Percentiles rank a stretch among this genome's conserved stretches.
Conservation (phyloP, 1,140 invertebrate genomes). For the Meloidogyne exigua region DNA sequence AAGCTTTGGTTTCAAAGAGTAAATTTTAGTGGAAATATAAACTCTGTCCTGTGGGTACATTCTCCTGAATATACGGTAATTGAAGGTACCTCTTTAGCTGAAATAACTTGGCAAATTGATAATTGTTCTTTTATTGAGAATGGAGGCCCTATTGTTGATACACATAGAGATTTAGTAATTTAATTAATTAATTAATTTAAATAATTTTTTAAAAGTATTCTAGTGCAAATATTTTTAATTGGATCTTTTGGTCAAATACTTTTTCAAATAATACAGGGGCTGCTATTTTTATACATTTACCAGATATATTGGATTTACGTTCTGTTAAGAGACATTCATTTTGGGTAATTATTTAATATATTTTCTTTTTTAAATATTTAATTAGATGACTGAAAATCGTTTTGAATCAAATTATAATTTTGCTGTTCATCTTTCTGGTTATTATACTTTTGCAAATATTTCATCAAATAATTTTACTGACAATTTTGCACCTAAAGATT, state of each 20-base stretch:
- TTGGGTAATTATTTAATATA: slow-evolving; percentile 69
- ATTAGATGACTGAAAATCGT: slow-evolving; percentile 59
- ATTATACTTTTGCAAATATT: slow-evolving; percentile 78
- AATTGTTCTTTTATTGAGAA: slow-evolving; percentile 74
- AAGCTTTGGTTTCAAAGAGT: slow-evolving; percentile 64
- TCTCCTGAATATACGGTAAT: slow-evolving; percentile 64
- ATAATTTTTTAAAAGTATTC: slow-evolving; percentile 67
- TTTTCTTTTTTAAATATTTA: background rate
- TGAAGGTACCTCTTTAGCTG: slow-evolving; percentile 64
- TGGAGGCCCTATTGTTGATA: slow-evolving; percentile 76
- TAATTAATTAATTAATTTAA: background rate
- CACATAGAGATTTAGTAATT: slow-evolving; percentile 76
- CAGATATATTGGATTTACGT: slow-evolving; percentile 90
- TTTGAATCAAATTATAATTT: slow-evolving; percentile 77
- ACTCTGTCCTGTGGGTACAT: slow-evolving; percentile 63
- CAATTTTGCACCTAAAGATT: slow-evolving; percentile 69
- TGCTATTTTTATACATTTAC: slow-evolving; percentile 80
- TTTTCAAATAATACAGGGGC: slow-evolving; percentile 79
- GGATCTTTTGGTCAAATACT: slow-evolving; percentile 81
- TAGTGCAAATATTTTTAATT: slow-evolving; percentile 91
- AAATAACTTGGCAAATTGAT: slow-evolving; percentile 77
- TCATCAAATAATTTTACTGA: slow-evolving; percentile 80
- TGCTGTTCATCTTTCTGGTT: slow-evolving; percentile 80
- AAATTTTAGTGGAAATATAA: slow-evolving; percentile 57
- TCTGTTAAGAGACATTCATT: slow-evolving; percentile 88